phyloP scores from a whole-genome alignment of 2,797 vertebrate species.

The Hydrolagus colliei region DNA sequence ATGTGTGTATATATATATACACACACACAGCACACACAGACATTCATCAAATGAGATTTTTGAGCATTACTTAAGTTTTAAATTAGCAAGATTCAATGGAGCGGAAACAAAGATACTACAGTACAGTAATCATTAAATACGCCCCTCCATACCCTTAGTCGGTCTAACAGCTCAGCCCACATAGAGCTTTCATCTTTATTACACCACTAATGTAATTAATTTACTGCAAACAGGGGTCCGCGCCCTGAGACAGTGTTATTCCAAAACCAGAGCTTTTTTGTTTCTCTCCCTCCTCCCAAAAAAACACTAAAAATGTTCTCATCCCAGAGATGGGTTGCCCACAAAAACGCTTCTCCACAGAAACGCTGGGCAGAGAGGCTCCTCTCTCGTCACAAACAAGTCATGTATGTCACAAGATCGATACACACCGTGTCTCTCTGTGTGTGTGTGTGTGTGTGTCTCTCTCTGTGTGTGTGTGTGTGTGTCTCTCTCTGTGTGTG shows the following conservation, averaged over 20 bases:
- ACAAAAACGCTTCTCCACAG: no score
- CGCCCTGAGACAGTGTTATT: neutral
- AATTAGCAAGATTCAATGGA: neutral
- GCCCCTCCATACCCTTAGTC: neutral
- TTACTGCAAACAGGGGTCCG: neutral
- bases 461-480: no score
- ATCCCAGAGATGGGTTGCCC: no score
- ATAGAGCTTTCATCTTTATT: slow-evolving; percentile 7
- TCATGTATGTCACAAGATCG: neutral
- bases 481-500: no score
- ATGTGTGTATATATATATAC: no score
- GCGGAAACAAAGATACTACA: neutral
- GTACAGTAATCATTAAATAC: neutral
- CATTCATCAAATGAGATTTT: neutral
- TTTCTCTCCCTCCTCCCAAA: no score
- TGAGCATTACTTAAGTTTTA: neutral
- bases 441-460: no score
- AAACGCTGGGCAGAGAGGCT: neutral
- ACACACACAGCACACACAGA: neutral
- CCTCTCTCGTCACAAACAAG: neutral
- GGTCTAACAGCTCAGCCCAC: neutral
- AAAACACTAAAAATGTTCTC: neutral
- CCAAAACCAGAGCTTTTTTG: neutral
- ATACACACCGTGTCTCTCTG: neutral
- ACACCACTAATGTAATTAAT: neutral